phyloP scores from a whole-genome alignment of 2,113 vertebrate genomes.

The Rallus limicola region DNA sequence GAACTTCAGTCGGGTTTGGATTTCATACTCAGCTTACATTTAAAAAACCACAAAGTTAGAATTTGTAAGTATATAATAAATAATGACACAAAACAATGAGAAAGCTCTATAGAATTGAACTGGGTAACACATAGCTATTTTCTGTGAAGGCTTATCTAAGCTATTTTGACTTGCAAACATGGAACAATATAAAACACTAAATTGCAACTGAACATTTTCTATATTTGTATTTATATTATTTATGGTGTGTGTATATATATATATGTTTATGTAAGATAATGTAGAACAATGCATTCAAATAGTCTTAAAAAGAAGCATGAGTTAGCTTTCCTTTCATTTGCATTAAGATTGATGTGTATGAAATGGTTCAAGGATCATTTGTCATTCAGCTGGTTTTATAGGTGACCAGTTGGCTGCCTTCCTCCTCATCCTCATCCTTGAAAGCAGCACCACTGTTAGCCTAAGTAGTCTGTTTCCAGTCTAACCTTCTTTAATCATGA shows the following conservation, averaged over 20 bases:
- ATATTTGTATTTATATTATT: too few relatives aligned
- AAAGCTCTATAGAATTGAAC: not conserved
- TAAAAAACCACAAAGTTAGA: not conserved
- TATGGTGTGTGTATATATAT: not conserved
- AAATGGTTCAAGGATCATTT: not conserved
- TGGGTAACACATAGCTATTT: not conserved
- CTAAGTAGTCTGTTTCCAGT: not conserved
- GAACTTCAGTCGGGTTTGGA: not conserved
- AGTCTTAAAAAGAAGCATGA: not conserved
- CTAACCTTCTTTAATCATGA: conserved; percentile 27
- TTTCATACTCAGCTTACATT: not conserved
- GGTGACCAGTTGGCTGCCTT: not conserved
- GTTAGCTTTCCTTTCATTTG: conserved; percentile 18
- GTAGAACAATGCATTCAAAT: not conserved
- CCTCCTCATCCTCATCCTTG: not conserved
- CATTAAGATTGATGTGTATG: not conserved
- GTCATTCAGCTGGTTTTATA: conserved; percentile 26
- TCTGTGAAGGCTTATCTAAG: not conserved
- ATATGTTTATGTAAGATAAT: not conserved
- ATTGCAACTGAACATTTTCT: not conserved
- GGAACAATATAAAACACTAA: not conserved
- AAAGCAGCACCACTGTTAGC: not conserved
- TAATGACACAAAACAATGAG: not conserved
- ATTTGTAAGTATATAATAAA: not conserved
- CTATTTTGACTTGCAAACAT: not conserved